These are phyloP conservation scores for Rhea americana DNA, from an alignment of 2,113 vertebrate species.

Conservation along the genomic window DNA sequence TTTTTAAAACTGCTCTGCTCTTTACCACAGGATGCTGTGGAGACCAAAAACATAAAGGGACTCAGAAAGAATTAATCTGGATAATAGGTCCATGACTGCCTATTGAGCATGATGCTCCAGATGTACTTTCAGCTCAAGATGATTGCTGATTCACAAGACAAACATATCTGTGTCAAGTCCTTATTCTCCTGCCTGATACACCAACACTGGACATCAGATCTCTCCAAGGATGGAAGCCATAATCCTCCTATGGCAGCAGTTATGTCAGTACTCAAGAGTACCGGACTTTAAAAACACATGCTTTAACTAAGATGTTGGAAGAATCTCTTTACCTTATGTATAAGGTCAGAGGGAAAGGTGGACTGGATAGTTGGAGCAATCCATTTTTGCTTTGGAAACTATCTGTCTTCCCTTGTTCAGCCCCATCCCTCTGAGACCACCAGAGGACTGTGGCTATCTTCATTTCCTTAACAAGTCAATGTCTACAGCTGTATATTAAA, in stretches of 20 bases:
- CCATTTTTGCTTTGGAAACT: neutral
- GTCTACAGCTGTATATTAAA: neutral
- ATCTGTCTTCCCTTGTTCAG: neutral
- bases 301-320: neutral
- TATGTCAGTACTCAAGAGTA: neutral
- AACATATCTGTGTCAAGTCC: neutral
- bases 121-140: neutral
- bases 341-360: neutral
- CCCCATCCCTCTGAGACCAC: neutral
- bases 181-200: neutral
- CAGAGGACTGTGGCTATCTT: neutral
- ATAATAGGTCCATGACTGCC: fast-evolving
- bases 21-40: neutral
- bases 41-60: fast-evolving
- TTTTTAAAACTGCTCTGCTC: neutral
- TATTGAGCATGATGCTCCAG: fast-evolving
- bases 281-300: neutral
- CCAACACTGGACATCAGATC: neutral
- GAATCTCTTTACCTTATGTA: neutral
- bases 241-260: neutral
- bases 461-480: neutral
- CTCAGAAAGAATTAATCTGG: fast-evolving
- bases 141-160: neutral
- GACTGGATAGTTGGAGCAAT: fast-evolving
- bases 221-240: neutral